Evolutionary conservation across 2,797 vertebrate genomes (phyloP).

Genomic region (Eulemur rubriventer): DNA sequence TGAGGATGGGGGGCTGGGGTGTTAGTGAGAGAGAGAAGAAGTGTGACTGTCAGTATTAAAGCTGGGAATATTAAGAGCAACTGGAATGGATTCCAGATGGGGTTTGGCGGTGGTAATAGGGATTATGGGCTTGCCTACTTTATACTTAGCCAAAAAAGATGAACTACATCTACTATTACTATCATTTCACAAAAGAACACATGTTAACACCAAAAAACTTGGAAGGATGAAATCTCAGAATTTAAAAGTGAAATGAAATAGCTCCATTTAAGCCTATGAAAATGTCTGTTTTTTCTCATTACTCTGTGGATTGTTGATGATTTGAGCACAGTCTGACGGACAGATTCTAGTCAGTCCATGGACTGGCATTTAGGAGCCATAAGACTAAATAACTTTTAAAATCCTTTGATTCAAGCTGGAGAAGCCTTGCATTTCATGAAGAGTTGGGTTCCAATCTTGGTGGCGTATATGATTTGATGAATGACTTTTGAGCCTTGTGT

Average conservation of each 20-base stretch:
- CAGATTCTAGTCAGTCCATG: background rate
- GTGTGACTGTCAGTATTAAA: background rate
- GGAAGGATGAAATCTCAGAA: background rate
- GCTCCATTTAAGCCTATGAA: background rate
- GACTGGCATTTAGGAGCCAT: background rate
- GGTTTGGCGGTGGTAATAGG: too few relatives aligned
- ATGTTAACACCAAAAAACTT: background rate
- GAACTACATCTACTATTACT: background rate
- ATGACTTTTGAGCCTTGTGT: background rate
- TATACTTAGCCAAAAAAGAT: background rate
- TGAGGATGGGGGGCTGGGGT: background rate
- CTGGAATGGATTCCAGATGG: rapidly evolving
- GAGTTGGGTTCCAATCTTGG: background rate
- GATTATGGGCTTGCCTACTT: background rate
- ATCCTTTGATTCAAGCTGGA: background rate
- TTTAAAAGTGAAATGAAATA: conserved; percentile 16
- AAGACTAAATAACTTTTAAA: background rate
- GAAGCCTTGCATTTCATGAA: background rate
- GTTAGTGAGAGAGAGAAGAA: background rate
- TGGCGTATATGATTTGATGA: background rate
- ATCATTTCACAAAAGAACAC: background rate
- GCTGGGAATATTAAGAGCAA: background rate
- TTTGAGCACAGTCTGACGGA: background rate
- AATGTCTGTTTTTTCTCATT: background rate
- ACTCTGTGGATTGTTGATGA: background rate